Evolutionary conservation across 2,888 invertebrate species (phyloP).

Genomic region (Nomada ruficornis): DNA sequence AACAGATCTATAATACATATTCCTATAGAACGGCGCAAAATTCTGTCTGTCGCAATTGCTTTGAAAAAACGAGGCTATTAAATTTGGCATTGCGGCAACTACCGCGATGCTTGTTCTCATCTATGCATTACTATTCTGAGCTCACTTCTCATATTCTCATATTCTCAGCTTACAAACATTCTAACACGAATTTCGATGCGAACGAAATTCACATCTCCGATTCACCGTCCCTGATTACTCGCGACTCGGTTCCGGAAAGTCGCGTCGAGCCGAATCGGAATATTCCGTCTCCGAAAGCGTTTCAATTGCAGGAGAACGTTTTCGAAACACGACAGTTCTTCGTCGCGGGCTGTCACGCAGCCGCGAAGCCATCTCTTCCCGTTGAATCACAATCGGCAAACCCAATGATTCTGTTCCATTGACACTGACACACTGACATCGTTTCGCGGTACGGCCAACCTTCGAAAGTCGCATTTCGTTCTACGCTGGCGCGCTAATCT

Average conservation of each 20-base stretch:
- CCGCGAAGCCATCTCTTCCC: slow-evolving; percentile 65
- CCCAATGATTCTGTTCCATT: slow-evolving; percentile 71
- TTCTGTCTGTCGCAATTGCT: no score
- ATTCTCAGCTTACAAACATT: no score
- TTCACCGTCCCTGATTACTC: no score
- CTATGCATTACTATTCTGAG: no score
- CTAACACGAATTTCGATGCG: no score
- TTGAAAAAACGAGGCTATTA: no score
- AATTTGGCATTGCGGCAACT: no score
- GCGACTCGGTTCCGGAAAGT: not conserved
- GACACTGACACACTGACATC: slow-evolving; percentile 83
- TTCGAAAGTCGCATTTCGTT: slow-evolving; percentile 65
- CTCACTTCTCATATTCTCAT: no score
- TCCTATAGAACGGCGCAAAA: no score
- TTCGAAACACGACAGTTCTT: slow-evolving; percentile 14
- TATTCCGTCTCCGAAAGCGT: not conserved
- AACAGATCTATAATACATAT: no score
- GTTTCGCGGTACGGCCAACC: slow-evolving; percentile 67
- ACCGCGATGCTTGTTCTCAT: no score
- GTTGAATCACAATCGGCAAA: slow-evolving; percentile 67
- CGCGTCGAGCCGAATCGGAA: not conserved
- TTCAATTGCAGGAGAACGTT: not conserved
- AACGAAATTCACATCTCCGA: no score
- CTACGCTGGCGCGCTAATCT: slow-evolving; percentile 61
- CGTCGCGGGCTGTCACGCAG: slow-evolving; percentile 20